phyloP scores from a whole-genome alignment of 2,113 vertebrate species.

The Clupea harengus region DNA sequence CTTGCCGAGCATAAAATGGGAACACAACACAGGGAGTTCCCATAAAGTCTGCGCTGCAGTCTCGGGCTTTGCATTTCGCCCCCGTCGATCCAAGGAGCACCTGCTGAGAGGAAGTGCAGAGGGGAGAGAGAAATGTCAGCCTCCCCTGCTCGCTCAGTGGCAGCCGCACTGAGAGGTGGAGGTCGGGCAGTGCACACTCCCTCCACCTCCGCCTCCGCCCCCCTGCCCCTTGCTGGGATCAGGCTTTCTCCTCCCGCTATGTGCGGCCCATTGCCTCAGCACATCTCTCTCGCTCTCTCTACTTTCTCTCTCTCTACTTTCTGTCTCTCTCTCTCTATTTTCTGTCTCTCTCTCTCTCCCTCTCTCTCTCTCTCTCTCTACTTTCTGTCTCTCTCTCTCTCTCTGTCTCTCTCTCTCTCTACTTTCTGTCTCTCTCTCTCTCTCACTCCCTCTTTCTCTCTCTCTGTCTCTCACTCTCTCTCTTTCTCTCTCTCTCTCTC shows the following conservation, averaged over 20 bases:
- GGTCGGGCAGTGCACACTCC: background rate
- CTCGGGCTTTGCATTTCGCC: background rate
- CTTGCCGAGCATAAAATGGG: constrained; percentile 9
- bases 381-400: background rate
- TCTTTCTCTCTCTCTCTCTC: background rate
- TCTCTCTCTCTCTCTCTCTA: background rate
- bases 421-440: background rate
- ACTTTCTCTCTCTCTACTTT: background rate
- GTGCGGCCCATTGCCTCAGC: background rate
- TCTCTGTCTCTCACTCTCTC: background rate
- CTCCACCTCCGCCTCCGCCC: background rate
- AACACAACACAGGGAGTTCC: background rate
- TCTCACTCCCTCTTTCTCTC: background rate
- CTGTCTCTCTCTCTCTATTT: background rate
- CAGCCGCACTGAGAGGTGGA: background rate
- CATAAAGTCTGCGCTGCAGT: background rate
- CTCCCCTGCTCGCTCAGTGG: background rate
- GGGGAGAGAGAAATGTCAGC: background rate
- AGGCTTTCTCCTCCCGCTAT: background rate
- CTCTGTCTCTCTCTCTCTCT: background rate
- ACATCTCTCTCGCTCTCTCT: background rate
- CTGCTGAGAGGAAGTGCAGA: constrained; percentile 19
- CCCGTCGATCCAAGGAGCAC: background rate
- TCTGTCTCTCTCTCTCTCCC: background rate
- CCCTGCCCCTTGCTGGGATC: background rate